These are phyloP conservation scores for Electrophaes corylata DNA, from an alignment of 2,888 invertebrate genomes.

Conservation along the genomic window DNA sequence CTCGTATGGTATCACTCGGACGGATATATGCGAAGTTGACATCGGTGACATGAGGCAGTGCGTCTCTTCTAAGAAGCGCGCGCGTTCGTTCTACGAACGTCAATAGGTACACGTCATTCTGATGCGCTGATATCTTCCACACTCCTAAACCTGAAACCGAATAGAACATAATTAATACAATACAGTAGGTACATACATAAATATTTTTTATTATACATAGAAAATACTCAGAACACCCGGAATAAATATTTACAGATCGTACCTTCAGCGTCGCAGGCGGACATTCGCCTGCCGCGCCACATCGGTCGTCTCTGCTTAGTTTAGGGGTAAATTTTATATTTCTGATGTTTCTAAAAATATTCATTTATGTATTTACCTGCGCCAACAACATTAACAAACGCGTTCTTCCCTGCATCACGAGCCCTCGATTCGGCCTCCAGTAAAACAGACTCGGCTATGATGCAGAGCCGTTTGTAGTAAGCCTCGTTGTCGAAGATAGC, in stretches of 20 bases:
- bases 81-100: constrained; percentile 86
- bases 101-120: constrained; percentile 85
- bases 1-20: constrained; percentile 53
- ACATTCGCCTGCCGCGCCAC: no score
- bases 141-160: constrained; percentile 82
- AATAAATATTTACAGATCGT: no score
- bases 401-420: constrained; percentile 70
- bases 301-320: no score
- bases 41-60: constrained; percentile 83
- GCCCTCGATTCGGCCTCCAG: constrained; percentile 86
- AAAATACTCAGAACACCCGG: no score
- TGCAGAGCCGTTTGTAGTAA: constrained; percentile 79
- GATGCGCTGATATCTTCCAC: constrained; percentile 86
- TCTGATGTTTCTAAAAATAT: no score
- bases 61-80: constrained; percentile 72
- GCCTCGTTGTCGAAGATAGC: constrained; percentile 69
- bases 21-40: constrained; percentile 87
- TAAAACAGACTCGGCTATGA: constrained; percentile 85
- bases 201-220: no score
- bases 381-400: constrained; percentile 87
- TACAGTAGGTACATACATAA: no score
- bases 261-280: no score
- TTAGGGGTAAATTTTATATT: no score
- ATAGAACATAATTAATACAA: neutral
- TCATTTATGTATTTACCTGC: constrained; percentile 25